These are phyloP conservation scores for Misgurnus mizolepis DNA, from an alignment of 2,113 vertebrate species.

Conservation along the genomic window DNA sequence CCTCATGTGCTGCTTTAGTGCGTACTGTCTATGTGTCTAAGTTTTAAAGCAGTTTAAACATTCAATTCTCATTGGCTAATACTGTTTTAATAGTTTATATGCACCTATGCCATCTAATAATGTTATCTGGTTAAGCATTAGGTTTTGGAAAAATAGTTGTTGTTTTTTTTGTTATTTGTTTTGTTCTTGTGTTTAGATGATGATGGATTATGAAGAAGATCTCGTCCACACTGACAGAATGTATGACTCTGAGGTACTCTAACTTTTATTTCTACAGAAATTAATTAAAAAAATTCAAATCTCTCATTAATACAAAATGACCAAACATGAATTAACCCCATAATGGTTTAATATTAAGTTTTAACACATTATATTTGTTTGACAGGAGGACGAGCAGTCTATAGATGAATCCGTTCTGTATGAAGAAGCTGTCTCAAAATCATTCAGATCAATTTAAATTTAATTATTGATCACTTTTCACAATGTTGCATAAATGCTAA, in stretches of 20 bases:
- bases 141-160: too few species aligned
- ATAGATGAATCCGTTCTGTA: constrained; percentile 12
- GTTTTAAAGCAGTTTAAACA: too few species aligned
- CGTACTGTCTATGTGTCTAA: too few species aligned
- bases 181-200: constrained; percentile 15
- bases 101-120: too few species aligned
- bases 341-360: background rate
- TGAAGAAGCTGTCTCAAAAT: background rate
- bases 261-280: background rate
- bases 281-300: background rate
- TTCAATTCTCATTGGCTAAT: too few species aligned
- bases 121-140: too few species aligned
- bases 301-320: background rate
- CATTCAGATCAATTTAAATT: background rate
- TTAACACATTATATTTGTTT: background rate
- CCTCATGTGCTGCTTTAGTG: background rate
- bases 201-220: constrained; percentile 35
- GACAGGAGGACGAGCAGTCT: constrained; percentile 42
- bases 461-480: too few species aligned
- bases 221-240: constrained; percentile 20
- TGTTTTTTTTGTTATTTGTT: too few species aligned
- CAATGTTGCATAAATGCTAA: too few species aligned
- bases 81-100: too few species aligned
- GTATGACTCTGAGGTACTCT: constrained; percentile 62
- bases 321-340: background rate